phyloP scores from a whole-genome alignment of 2,888 invertebrate genomes.

The Trachelus troglodyta region DNA sequence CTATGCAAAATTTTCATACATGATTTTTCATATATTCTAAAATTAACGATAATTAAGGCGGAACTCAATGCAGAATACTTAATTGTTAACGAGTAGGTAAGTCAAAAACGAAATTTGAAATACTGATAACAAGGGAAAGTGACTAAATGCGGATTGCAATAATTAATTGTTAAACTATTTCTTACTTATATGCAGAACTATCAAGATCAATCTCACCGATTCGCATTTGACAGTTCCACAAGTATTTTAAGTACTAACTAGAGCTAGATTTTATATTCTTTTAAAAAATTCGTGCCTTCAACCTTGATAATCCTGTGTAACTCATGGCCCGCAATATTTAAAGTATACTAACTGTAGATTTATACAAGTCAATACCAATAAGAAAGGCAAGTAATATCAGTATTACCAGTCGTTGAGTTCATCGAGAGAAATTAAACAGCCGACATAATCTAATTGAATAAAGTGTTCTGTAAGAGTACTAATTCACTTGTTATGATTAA shows the following conservation, averaged over 20 bases:
- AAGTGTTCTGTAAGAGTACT: neutral
- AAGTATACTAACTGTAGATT: neutral
- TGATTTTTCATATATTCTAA: neutral
- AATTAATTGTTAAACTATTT: neutral
- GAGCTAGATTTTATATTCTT: neutral
- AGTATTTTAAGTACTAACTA: neutral
- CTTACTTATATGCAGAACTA: neutral
- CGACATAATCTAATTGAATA: neutral
- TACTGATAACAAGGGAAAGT: neutral
- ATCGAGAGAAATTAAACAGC: neutral
- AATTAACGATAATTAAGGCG: neutral
- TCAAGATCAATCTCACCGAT: neutral
- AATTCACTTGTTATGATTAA: neutral
- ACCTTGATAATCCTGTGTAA: neutral
- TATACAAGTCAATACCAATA: neutral
- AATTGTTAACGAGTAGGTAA: neutral
- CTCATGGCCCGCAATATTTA: neutral
- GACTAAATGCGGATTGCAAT: neutral
- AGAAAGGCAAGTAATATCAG: neutral
- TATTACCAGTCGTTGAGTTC: neutral
- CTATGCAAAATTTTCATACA: neutral
- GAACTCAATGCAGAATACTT: neutral
- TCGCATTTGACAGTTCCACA: neutral
- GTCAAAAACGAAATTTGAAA: neutral
- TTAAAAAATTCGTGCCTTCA: neutral